phyloP scores from a whole-genome alignment of 2,797 vertebrate species.

The Mormyrus hasselquistii region DNA sequence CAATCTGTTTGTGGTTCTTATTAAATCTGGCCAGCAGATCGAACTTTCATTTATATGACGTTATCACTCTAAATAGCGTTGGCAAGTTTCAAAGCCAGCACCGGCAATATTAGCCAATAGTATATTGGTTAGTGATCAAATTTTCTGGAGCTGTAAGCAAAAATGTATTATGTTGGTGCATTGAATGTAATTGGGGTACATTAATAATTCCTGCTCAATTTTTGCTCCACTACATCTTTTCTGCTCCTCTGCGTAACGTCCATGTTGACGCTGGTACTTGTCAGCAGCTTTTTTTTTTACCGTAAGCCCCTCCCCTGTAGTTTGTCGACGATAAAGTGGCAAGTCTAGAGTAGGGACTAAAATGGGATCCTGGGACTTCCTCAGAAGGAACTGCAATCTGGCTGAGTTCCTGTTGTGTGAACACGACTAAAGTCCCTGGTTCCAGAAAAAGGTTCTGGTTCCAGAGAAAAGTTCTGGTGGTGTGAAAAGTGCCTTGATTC shows the following conservation, averaged over 20 bases:
- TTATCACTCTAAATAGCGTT: neutral
- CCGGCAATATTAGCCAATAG: neutral
- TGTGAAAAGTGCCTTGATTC: neutral
- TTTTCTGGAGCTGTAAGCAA: neutral
- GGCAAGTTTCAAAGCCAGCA: neutral
- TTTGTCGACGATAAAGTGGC: neutral
- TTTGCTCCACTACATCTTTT: neutral
- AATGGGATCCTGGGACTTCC: neutral
- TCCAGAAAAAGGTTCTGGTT: neutral
- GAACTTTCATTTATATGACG: neutral
- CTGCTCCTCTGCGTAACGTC: neutral
- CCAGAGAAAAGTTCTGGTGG: neutral
- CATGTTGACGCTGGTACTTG: neutral
- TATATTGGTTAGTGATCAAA: neutral
- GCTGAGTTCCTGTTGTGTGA: neutral
- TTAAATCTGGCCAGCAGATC: neutral
- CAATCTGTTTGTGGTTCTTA: neutral
- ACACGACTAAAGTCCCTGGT: neutral
- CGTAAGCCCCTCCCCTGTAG: neutral
- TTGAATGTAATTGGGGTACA: neutral
- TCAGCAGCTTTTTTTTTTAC: neutral
- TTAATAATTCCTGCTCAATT: neutral
- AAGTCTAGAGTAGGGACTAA: neutral
- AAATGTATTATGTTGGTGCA: neutral
- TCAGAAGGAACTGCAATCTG: neutral